Evolutionary conservation across 2,888 invertebrate genomes (phyloP).

Genomic region (Uloborus plumipes): DNA sequence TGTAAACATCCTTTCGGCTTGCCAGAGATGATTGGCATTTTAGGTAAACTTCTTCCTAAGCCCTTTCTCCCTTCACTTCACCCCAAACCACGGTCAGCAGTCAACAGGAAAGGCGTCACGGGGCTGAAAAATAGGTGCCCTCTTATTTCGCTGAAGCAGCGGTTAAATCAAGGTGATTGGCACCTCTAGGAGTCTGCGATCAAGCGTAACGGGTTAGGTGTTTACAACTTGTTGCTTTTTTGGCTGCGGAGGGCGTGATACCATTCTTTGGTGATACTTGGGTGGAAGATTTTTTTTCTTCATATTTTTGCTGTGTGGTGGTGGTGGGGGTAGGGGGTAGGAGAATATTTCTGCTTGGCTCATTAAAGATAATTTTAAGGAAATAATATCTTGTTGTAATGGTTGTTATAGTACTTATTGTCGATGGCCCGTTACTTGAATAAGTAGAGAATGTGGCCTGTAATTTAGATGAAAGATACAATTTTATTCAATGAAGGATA

Average conservation of each 20-base stretch:
- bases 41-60: background rate
- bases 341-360: background rate
- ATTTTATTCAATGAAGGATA: too few relatives aligned
- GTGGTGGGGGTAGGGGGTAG: background rate
- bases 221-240: background rate
- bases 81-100: background rate
- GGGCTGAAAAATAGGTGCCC: conserved; percentile 8
- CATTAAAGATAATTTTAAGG: too few relatives aligned
- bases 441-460: too few relatives aligned
- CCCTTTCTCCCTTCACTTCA: background rate
- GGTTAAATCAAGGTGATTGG: background rate
- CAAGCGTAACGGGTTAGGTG: conserved; percentile 12
- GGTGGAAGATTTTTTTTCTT: background rate
- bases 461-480: too few relatives aligned
- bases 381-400: too few relatives aligned
- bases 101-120: conserved; percentile 26
- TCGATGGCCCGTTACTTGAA: too few relatives aligned
- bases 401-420: too few relatives aligned
- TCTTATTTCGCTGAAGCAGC: background rate
- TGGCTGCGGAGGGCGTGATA: background rate
- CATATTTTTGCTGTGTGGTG: background rate
- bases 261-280: too few relatives aligned
- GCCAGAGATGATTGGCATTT: conserved; percentile 1
- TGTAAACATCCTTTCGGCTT: conserved; percentile 32
- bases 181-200: background rate